phyloP scores from a whole-genome alignment of 2,888 invertebrate genomes.

The Drosophila setosimentum region DNA sequence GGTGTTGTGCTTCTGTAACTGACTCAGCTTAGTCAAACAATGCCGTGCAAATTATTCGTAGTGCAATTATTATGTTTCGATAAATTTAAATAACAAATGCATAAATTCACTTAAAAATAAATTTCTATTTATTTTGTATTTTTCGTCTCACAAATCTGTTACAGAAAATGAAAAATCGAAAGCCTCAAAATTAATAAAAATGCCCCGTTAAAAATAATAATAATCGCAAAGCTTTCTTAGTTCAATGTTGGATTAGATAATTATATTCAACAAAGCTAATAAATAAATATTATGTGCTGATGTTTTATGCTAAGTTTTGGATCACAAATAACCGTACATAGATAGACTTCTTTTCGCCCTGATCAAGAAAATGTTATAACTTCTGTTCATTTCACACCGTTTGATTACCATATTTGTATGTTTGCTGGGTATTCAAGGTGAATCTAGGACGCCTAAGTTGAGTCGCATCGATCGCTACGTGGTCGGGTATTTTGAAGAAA shows the following conservation, averaged over 20 bases:
- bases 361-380: not conserved
- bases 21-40: not conserved
- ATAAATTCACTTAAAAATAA: not conserved
- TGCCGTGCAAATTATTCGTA: not conserved
- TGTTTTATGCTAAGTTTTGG: not conserved
- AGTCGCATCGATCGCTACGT: constrained; percentile 12
- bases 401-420: not conserved
- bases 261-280: not conserved
- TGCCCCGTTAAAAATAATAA: not conserved
- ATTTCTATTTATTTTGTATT: not conserved
- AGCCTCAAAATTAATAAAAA: not conserved
- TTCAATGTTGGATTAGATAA: not conserved
- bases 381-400: not conserved
- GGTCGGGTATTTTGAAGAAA: constrained; percentile 41
- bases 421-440: not conserved
- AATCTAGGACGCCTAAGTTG: not conserved
- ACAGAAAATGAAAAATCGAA: not conserved
- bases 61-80: not conserved
- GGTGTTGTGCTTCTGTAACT: not conserved
- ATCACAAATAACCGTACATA: not conserved
- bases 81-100: not conserved
- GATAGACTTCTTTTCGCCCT: not conserved
- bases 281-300: not conserved
- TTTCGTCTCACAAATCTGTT: not conserved
- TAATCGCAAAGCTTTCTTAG: not conserved